Evolutionary conservation across 2,797 vertebrate genomes (phyloP), one percentile per base, ranked within the genome.

Genomic region (Cryptoprocta ferox): DNA sequence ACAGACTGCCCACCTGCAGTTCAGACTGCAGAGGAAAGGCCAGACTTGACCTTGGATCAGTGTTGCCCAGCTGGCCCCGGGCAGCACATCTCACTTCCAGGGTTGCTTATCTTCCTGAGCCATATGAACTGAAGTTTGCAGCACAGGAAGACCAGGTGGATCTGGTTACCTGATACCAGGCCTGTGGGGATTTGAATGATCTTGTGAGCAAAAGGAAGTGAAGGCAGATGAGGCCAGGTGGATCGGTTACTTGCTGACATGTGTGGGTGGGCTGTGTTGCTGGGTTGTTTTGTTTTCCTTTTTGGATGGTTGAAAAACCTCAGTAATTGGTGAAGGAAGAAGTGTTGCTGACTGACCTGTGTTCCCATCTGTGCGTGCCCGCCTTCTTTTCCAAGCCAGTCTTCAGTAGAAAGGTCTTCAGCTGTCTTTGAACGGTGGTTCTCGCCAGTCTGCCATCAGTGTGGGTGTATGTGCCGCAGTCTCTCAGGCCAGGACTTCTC

Each of bases 171-270:
- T 95, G 83, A 71, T 59, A 15, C 1, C 42, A 5, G 19, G 39
- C 84, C 87, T 65, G 45, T 30, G 14, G 32, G 9, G 30, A 42
- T 35, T 95, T 48, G 26, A 90, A 6, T 42, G 68, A 88, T 68
- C 95, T 73, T 92, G 59, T 48, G 56, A 84, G 78, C 56, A 26
- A 94, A 95, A 89, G 89, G 56, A 95, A 78, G 28, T n/a, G 35
- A 80, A 26, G 45, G 66, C 78, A 87, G 76, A 61, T 4, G 21
- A 59, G 50, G 37, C 65, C 42, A 37, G 63, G 15, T 75, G 37
- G 84, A 71, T 63, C 30, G 42, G 86, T 96, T 82, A 28, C 87
- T 95, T 66, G 26, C 90, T 75, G 59, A 76, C 0, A 0, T 73
- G 32, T 0, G 0, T 21, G 35, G 37, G 70, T 61, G 30, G 48